A percentile compares a stretch with the other conserved stretches of the same genome.
Conservation (phyloP, 2,113 vertebrate species). For the Xenopus tropicalis region UCB_Xtro_10.0 CM004445.2:38449501-38450000, state of each 20-base stretch:
- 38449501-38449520: background rate
- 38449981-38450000: too few species aligned
- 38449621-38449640: background rate
- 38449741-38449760: background rate
- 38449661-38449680: background rate
- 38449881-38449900: background rate
- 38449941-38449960: too few species aligned
- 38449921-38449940: too few species aligned
- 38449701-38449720: background rate
- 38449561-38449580: background rate
- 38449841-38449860: background rate
- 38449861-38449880: background rate
- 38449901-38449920: too few species aligned
- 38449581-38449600: background rate
- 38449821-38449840: too few species aligned
- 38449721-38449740: background rate
- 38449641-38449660: background rate
- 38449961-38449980: too few species aligned
- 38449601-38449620: background rate
- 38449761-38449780: background rate
- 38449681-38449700: background rate
- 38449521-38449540: slow-evolving; percentile 20
- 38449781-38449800: background rate
- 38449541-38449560: slow-evolving; percentile 17
- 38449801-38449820: too few species aligned